phyloP scores from a whole-genome alignment of 2,888 invertebrate species.

The Drosophila eohydei region DNA sequence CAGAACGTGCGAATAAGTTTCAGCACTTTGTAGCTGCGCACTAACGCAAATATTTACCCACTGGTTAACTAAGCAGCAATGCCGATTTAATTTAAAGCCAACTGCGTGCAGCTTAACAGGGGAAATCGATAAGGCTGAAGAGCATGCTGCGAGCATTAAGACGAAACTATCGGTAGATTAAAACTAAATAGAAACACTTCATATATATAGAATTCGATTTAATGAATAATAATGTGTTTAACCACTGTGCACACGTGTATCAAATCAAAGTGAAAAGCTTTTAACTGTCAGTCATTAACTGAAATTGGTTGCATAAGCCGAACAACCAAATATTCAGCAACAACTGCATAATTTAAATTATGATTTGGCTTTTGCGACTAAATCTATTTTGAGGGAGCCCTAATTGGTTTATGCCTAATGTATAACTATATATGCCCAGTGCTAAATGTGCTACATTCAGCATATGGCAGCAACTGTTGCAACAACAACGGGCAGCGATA shows the following conservation, averaged over 20 bases:
- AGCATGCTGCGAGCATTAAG: neutral
- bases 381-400: constrained; percentile 60
- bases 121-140: constrained; percentile 6
- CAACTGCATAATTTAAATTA: constrained; percentile 66
- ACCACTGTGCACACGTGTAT: neutral
- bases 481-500: constrained; percentile 18
- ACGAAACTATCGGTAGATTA: neutral
- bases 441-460: neutral
- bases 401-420: constrained; percentile 65
- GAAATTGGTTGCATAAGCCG: constrained; percentile 10
- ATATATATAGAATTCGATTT: neutral
- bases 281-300: constrained; percentile 23
- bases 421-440: constrained; percentile 19
- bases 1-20: constrained; percentile 68
- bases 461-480: constrained; percentile 8
- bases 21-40: constrained; percentile 48
- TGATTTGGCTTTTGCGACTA: constrained; percentile 60
- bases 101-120: neutral
- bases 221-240: neutral
- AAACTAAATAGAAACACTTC: neutral
- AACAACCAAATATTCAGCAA: constrained; percentile 23
- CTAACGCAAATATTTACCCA: constrained; percentile 57
- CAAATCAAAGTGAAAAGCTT: constrained; percentile 24
- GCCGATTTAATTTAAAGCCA: constrained; percentile 20
- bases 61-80: constrained; percentile 37